Conservation (phyloP, 2,113 vertebrate species). For the Leptobrachium ailaonicum region DNA sequence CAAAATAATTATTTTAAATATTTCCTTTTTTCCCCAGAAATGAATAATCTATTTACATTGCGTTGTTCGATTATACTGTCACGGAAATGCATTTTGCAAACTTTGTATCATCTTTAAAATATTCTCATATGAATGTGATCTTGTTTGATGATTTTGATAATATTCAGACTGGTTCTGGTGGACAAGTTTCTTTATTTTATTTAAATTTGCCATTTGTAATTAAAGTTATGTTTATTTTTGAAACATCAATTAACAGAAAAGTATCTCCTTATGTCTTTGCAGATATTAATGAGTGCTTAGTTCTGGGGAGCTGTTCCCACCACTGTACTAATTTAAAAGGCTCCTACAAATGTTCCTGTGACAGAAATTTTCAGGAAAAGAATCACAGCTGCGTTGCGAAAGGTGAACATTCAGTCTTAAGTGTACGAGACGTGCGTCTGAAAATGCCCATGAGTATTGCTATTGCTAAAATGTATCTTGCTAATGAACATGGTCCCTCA, state of each 20-base stretch:
- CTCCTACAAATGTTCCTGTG: slow-evolving; percentile 91
- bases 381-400: slow-evolving; percentile 87
- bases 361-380: slow-evolving; percentile 86
- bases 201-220: no score
- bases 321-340: slow-evolving; percentile 90
- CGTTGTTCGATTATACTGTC: no score
- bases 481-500: not conserved
- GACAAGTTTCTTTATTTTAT: no score
- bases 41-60: no score
- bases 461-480: not conserved
- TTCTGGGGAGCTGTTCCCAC: slow-evolving; percentile 90
- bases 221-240: no score
- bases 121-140: no score
- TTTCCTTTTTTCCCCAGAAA: no score
- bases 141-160: no score
- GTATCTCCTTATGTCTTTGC: slow-evolving; percentile 37
- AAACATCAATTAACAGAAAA: not conserved
- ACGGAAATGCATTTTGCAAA: no score
- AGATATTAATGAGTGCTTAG: slow-evolving; percentile 94
- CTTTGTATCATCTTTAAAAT: no score
- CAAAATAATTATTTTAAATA: no score
- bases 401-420: slow-evolving; percentile 71
- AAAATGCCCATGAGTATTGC: not conserved
- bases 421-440: not conserved
- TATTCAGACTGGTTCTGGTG: no score